Evolutionary conservation across 2,888 invertebrate species (phyloP).

Genomic region (Parapristionchus giblindavisi): DNA sequence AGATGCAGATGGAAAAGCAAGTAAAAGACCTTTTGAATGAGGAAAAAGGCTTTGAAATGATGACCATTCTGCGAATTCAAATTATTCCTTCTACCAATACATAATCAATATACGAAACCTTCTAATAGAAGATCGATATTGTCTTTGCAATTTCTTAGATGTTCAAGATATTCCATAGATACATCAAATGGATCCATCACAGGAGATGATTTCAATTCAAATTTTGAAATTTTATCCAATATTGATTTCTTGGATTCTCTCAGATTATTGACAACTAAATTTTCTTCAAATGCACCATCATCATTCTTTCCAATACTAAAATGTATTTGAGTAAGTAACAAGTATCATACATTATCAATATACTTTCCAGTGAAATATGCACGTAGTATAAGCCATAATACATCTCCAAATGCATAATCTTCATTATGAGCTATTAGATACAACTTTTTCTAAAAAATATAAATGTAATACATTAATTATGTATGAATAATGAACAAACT

Average conservation of each 20-base stretch:
- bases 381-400: constrained; percentile 63
- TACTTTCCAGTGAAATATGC: constrained; percentile 56
- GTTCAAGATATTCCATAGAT: neutral
- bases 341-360: constrained; percentile 12
- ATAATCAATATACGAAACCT: neutral
- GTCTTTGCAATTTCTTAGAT: neutral
- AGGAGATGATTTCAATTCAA: neutral
- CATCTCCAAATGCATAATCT: constrained; percentile 54
- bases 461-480: no score
- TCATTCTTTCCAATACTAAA: neutral
- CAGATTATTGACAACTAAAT: neutral
- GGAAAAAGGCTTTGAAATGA: constrained; percentile 26
- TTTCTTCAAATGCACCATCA: constrained; percentile 25
- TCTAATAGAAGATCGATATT: neutral
- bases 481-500: no score
- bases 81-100: neutral
- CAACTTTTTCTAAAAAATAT: neutral
- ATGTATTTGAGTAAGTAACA: neutral
- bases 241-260: neutral
- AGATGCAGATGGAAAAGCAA: neutral
- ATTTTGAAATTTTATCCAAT: neutral
- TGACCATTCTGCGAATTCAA: constrained; percentile 4
- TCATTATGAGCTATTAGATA: constrained; percentile 33
- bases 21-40: neutral
- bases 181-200: constrained; percentile 8